Percentiles rank a stretch among this genome's conserved stretches.
Conservation (phyloP, 2,797 vertebrate genomes). For the Chloroceryle amazona region DNA sequence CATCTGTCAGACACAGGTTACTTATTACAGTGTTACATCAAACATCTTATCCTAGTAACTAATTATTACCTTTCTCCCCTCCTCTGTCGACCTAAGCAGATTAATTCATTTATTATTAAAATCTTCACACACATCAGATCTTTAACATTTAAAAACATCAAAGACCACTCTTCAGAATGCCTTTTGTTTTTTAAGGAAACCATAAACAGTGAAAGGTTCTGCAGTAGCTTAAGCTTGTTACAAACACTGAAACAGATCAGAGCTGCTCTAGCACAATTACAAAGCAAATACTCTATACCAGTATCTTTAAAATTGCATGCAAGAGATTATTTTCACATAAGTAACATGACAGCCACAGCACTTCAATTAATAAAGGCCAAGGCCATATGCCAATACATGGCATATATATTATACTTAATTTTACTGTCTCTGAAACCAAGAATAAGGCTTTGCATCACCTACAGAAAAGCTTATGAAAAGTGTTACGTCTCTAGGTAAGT, state of each 20-base stretch:
- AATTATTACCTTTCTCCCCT: neutral
- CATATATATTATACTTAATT: neutral
- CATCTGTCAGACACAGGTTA: neutral
- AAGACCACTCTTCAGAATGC: neutral
- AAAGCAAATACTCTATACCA: slow-evolving; percentile 4
- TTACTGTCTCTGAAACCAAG: neutral
- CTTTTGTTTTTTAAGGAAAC: neutral
- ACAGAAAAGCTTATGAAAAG: neutral
- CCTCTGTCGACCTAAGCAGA: neutral
- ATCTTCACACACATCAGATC: neutral
- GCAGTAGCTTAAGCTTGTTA: slow-evolving; percentile 5
- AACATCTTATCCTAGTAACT: neutral
- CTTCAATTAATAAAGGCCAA: slow-evolving; percentile 8
- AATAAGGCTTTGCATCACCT: neutral
- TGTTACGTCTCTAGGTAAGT: neutral
- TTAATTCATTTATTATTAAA: neutral
- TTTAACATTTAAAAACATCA: neutral
- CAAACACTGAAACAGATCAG: slow-evolving; percentile 22
- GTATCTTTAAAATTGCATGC: neutral
- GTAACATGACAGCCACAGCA: neutral
- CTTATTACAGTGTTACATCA: neutral
- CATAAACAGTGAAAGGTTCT: neutral
- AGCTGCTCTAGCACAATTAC: neutral
- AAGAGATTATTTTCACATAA: neutral
- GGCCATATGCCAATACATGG: neutral